These are phyloP conservation scores for Drosophila kuntzei DNA, from an alignment of 2,888 invertebrate genomes.

Conservation along the genomic window DNA sequence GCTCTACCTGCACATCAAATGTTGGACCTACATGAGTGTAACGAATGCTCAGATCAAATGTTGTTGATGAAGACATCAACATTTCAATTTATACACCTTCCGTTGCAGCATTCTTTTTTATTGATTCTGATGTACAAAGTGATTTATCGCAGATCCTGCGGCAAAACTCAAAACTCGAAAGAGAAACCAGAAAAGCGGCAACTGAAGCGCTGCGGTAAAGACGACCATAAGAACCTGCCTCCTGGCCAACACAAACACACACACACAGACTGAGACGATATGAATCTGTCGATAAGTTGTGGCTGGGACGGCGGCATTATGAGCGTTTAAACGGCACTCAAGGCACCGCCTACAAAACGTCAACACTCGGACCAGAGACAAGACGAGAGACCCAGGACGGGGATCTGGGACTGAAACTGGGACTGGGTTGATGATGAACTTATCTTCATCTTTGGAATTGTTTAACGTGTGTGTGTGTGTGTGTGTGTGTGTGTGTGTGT, in stretches of 20 bases:
- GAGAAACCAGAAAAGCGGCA: conserved; percentile 26
- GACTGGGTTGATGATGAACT: conserved; percentile 60
- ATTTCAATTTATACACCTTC: conserved; percentile 70
- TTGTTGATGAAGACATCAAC: conserved; percentile 78
- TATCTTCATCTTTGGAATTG: conserved; percentile 73
- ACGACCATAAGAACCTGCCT: conserved; percentile 34
- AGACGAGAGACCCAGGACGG: conserved; percentile 15
- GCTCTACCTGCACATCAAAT: conserved; percentile 39
- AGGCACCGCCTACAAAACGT: conserved; percentile 79
- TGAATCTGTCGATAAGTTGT: conserved; percentile 78
- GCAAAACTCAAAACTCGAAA: conserved; percentile 55
- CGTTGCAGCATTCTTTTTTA: conserved; percentile 45
- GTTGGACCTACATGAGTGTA: conserved; percentile 71
- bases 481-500: too few species aligned
- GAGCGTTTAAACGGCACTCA: conserved; percentile 74
- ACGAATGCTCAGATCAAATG: conserved; percentile 74
- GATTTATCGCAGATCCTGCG: conserved; percentile 82
- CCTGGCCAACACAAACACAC: conserved; percentile 13
- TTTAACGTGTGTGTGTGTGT: conserved; percentile 53
- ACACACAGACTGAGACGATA: conserved; percentile 41
- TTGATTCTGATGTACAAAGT: conserved; percentile 69
- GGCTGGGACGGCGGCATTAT: conserved; percentile 59
- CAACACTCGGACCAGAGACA: conserved; percentile 57
- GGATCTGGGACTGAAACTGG: conserved; percentile 7
- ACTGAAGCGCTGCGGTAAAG: conserved; percentile 29